Percentiles rank a stretch among this genome's conserved stretches.
These are phyloP conservation scores for Blennius ocellaris DNA, from an alignment of 2,113 vertebrate species.

Conservation along the genomic window DNA sequence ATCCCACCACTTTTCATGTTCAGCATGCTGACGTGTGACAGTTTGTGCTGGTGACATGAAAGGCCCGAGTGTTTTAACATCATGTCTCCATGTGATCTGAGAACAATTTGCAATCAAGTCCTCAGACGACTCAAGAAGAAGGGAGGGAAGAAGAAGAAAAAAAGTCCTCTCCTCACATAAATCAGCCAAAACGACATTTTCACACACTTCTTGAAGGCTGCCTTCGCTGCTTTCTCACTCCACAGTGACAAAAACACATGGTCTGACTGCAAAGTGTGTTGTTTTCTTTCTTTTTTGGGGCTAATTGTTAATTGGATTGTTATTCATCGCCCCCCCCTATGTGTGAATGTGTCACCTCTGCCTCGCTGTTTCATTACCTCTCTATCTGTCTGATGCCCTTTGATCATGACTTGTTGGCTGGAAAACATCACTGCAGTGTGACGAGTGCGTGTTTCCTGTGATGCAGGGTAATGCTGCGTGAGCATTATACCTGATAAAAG, in stretches of 20 bases:
- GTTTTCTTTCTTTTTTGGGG: slow-evolving; percentile 34
- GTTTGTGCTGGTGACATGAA: slow-evolving; percentile 57
- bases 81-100: slow-evolving; percentile 65
- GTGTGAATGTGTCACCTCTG: slow-evolving; percentile 65
- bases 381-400: slow-evolving; percentile 67
- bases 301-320: slow-evolving; percentile 74
- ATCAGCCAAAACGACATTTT: slow-evolving; percentile 70
- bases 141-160: slow-evolving; percentile 10
- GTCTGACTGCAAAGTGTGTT: slow-evolving; percentile 13
- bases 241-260: slow-evolving; percentile 29
- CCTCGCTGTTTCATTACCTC: slow-evolving; percentile 55
- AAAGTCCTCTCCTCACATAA: slow-evolving; percentile 54
- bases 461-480: slow-evolving; percentile 7
- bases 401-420: slow-evolving; percentile 43
- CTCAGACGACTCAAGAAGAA: slow-evolving; percentile 22
- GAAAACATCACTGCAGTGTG: slow-evolving; percentile 53
- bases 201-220: slow-evolving; percentile 12
- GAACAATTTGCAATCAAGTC: slow-evolving; percentile 72
- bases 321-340: slow-evolving; percentile 61
- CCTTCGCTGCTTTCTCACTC: neutral
- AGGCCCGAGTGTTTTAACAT: slow-evolving; percentile 69
- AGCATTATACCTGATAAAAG: neutral
- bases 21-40: slow-evolving; percentile 54
- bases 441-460: slow-evolving; percentile 38
- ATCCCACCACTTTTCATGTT: slow-evolving; percentile 66